Base-by-base conservation (phyloP, 30 jellyfish, hydroid and myxozoan species). In the Mastigias papua region DNA sequence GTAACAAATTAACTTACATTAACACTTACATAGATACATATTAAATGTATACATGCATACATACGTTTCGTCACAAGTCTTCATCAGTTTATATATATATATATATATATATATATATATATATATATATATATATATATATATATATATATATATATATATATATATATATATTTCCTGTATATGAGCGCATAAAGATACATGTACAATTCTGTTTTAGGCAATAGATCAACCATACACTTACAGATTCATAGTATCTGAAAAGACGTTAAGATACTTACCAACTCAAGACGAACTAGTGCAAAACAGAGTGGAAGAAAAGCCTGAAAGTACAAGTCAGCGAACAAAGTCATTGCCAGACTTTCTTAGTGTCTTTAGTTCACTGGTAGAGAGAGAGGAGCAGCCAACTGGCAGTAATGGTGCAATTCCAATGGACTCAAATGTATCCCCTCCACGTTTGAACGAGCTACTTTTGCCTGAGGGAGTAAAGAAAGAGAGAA, bases 341-440 rank as follows among this genome's bases (percentile, higher is more conserved):
- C 89, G 91, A 8, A 68, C 91, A 3, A 81, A 67, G 34, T 81
- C 91, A 19, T 28, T 81, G 77, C 91, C 91, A 21, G 82, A 67
- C 49, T 65, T 51, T 67, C 65, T 65, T 69, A 81, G 83, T 20
- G 75, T 63, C 63, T 49, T 65, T 81, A 78, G 75, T 30, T 25
- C 63, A 51, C 31, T 63, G 21, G 1, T n/a, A 9, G 21, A 7
- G 4, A 63, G 21, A 7, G 34, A 23, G 21, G 8, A 27, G 48
- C 42, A 63, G 26, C 23, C 74, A n/a, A 17, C 3, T 1, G 23
- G 42, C 19, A 10, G 34, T 17, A 23, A 17, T 27, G 21, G 6
- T 63, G 19, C 48, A 6, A 5, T 20, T 10, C 5, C 31, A 29
- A 50, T 58, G 20, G 54, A 42, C 0, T 58, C 57, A 1, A 46